These are phyloP conservation scores for Myzus persicae DNA, from an alignment of 1,140 invertebrate genomes.

Conservation along the genomic window DNA sequence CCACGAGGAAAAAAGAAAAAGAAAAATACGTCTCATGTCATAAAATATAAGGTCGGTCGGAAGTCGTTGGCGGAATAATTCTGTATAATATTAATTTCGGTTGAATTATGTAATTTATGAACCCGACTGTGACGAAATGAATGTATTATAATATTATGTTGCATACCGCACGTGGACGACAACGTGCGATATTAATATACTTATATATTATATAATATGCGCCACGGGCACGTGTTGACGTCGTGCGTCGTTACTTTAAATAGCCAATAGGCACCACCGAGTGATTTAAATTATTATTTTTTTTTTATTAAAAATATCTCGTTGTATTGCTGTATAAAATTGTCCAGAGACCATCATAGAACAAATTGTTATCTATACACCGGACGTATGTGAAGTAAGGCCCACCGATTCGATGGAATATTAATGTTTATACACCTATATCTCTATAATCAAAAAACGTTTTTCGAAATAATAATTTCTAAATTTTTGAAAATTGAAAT, in stretches of 20 bases:
- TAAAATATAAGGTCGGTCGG: neutral
- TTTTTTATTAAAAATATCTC: neutral
- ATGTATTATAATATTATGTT: neutral
- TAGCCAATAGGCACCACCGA: neutral
- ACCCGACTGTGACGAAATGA: neutral
- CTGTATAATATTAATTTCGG: neutral
- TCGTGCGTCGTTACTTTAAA: neutral
- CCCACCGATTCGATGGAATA: neutral
- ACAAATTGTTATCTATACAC: too few relatives aligned
- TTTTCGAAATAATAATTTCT: neutral
- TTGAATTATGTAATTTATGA: neutral
- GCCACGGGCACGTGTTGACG: neutral
- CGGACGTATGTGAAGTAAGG: too few relatives aligned
- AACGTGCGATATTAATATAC: slow-evolving; percentile 13
- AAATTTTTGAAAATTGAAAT: neutral
- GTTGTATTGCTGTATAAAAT: neutral
- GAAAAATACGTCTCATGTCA: neutral
- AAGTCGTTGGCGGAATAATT: neutral
- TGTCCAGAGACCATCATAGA: neutral
- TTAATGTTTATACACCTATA: too few relatives aligned
- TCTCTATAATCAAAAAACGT: too few relatives aligned
- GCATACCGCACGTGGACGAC: neutral
- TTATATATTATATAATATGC: neutral
- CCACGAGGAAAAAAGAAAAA: too few relatives aligned
- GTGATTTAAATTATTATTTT: neutral